Conservation (phyloP, 2,888 invertebrate species). For the Andrena dorsata region DNA sequence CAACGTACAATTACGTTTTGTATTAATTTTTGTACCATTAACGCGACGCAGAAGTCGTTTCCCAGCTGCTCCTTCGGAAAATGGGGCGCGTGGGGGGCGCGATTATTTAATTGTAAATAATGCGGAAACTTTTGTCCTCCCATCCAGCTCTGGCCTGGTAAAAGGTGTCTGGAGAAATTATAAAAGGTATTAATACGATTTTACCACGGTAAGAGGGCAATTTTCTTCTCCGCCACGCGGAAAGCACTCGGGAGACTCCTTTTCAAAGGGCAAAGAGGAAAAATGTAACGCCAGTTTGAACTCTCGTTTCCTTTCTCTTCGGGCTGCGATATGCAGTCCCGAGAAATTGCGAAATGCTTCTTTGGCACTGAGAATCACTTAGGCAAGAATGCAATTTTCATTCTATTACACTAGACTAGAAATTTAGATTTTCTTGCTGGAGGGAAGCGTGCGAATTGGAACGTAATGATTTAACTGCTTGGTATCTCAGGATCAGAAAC, state of each 20-base stretch:
- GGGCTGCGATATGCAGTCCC: background rate
- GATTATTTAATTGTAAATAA: conserved; percentile 7
- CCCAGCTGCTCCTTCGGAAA: background rate
- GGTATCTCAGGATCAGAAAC: too few species aligned
- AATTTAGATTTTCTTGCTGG: background rate
- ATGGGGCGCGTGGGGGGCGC: background rate
- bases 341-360: conserved; percentile 1
- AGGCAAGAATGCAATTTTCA: conserved; percentile 1
- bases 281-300: background rate
- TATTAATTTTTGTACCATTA: background rate
- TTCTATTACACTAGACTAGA: conserved; percentile 3
- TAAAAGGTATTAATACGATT: background rate
- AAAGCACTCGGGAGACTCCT: too few species aligned
- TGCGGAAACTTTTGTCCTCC: background rate
- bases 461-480: too few species aligned
- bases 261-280: background rate
- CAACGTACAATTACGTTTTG: conserved; percentile 4
- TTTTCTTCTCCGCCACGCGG: background rate
- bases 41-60: background rate
- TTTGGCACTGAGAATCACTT: background rate
- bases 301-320: background rate
- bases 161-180: background rate
- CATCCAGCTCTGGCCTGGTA: background rate
- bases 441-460: background rate
- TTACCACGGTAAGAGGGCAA: background rate